Base-by-base conservation (phyloP, 2,888 invertebrate species). In the Caenorhabditis drosophilae region DNA sequence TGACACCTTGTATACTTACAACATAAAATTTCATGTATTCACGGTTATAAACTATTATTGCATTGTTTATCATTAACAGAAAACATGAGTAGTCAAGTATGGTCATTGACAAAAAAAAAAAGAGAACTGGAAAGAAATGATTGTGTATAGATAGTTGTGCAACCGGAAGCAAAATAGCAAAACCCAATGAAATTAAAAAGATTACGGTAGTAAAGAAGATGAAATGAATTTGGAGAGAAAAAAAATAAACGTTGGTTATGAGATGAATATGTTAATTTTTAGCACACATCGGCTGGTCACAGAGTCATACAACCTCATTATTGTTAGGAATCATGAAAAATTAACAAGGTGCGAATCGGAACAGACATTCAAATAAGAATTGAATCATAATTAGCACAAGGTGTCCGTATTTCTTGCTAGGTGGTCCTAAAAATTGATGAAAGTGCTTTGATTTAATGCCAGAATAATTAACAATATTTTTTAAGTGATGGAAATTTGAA, bases 41-140 rank as follows among this genome's bases (percentile, higher is more conserved):
- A 31, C 12, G 31, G 31, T 31, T 12, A 31, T 31, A 31, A 31
- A 31, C 7, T 31, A 31, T 12, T 9, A 31, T 9, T 31, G 12
- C 31, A 31, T 31, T 31, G 31, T 51, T 51, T 46, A 45, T 27
- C 38, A 53, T 31, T 31, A 36, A 9, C 20, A 51, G 34, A 15
- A 40, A 40, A 41, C 40, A 41, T 50, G 41, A 41, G 50, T 42
- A 9, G 15, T 36, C 31, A 20, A 23, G 34, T 44, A 20, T 44
- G n/a, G 44, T 25, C 34, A 52, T 52, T 52, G 35, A 52, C 42
- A 44, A n/a, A n/a, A n/a, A n/a, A n/a, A n/a, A n/a, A n/a, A n/a
- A n/a, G n/a, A n/a, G n/a, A n/a, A n/a, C n/a, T n/a, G n/a, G n/a
- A n/a, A n/a, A n/a, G n/a, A n/a, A n/a, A n/a, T n/a, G n/a, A n/a